These are phyloP conservation scores for Labeo catla DNA, from an alignment of 2,113 vertebrate genomes.

Conservation along the genomic window DNA sequence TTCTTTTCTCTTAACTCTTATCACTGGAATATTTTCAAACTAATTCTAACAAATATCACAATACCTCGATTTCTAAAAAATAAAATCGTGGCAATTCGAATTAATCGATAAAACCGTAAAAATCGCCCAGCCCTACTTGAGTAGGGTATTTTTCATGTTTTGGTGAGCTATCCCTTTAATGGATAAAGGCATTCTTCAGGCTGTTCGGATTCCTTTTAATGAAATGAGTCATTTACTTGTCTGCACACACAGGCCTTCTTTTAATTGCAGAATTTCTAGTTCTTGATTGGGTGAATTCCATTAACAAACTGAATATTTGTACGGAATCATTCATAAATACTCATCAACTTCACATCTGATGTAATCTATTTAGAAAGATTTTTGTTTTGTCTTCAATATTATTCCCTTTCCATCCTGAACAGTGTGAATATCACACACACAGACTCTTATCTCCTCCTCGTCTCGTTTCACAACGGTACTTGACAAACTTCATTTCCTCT, in stretches of 20 bases:
- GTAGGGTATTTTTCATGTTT: no score
- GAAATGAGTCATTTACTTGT: background rate
- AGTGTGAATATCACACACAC: background rate
- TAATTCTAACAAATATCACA: no score
- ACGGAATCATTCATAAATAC: background rate
- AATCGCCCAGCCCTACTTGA: no score
- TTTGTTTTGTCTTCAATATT: constrained; percentile 11
- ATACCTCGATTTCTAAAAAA: no score
- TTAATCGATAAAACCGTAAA: no score
- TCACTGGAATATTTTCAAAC: no score
- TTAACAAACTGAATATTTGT: background rate
- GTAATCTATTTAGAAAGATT: background rate
- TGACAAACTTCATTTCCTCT: constrained; percentile 40
- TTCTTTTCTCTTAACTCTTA: no score
- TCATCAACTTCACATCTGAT: background rate
- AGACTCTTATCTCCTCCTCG: background rate
- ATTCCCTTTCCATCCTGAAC: background rate
- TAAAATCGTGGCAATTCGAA: no score
- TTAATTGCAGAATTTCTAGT: background rate
- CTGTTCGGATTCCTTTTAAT: background rate
- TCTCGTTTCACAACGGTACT: background rate
- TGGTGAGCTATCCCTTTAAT: background rate
- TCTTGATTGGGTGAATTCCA: background rate
- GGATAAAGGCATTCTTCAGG: background rate
- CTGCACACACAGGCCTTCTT: background rate